phyloP scores from a whole-genome alignment of 2,797 vertebrate genomes.

The Sebastes oblongus region DNA sequence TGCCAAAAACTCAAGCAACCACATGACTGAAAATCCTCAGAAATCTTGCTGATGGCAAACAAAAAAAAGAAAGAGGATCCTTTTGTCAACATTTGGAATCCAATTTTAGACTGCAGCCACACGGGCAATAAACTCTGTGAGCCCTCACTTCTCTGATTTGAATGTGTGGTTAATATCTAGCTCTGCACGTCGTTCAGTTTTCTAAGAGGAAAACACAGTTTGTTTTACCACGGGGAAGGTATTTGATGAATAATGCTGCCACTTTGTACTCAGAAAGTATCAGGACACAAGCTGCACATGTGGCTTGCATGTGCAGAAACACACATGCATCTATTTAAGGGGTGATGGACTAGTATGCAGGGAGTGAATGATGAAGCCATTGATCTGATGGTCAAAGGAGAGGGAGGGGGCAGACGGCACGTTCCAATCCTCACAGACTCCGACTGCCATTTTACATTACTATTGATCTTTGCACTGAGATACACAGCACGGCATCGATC shows the following conservation, averaged over 20 bases:
- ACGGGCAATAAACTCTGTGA: slow-evolving; percentile 9
- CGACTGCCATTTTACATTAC: slow-evolving; percentile 77
- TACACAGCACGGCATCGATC: slow-evolving; percentile 65
- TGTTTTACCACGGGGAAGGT: slow-evolving; percentile 25
- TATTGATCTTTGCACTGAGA: slow-evolving; percentile 73
- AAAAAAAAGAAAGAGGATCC: slow-evolving; percentile 48
- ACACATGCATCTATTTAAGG: slow-evolving; percentile 50
- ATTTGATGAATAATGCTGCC: slow-evolving; percentile 32
- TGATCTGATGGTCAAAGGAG: slow-evolving; percentile 58
- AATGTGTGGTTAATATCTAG: slow-evolving; percentile 20
- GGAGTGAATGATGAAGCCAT: slow-evolving; percentile 65
- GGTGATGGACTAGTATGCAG: slow-evolving; percentile 35
- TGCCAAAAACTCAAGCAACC: slow-evolving; percentile 30
- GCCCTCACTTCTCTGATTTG: slow-evolving; percentile 34
- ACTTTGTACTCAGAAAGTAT: slow-evolving; percentile 20
- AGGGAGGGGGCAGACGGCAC: slow-evolving; percentile 40
- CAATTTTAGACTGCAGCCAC: slow-evolving; percentile 46
- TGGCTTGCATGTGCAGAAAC: slow-evolving; percentile 23
- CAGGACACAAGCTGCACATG: slow-evolving; percentile 7
- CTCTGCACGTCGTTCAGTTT: slow-evolving; percentile 17
- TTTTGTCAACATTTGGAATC: slow-evolving; percentile 58
- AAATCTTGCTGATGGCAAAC: slow-evolving; percentile 61
- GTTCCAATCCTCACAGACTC: slow-evolving; percentile 48
- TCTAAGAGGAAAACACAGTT: slow-evolving; percentile 5
- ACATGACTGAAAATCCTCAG: slow-evolving; percentile 40